Conservation (phyloP, 1,140 invertebrate genomes). For the Forficula auricularia region DNA sequence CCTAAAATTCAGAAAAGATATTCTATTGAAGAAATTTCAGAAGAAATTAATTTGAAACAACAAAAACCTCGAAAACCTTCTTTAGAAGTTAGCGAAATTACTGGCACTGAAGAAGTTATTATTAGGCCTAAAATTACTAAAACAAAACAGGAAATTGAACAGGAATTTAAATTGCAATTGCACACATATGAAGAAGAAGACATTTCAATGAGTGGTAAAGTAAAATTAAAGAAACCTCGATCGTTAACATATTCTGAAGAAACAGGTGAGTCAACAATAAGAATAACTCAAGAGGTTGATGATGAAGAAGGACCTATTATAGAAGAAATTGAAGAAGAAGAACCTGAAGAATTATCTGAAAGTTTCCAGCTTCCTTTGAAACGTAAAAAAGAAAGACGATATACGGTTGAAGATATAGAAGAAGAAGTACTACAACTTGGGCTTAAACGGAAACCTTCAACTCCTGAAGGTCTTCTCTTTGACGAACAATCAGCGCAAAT, state of each 20-base stretch:
- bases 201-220: slow-evolving; percentile 64
- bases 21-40: slow-evolving; percentile 12
- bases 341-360: slow-evolving; percentile 27
- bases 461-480: slow-evolving; percentile 27
- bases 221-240: slow-evolving; percentile 52
- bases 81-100: slow-evolving; percentile 38
- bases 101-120: slow-evolving; percentile 52
- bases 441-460: slow-evolving; percentile 23
- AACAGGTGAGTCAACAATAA: slow-evolving; percentile 48
- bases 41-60: slow-evolving; percentile 39
- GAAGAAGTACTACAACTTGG: slow-evolving; percentile 28
- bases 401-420: slow-evolving; percentile 26
- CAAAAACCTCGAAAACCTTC: slow-evolving; percentile 30
- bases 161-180: slow-evolving; percentile 67
- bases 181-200: slow-evolving; percentile 72
- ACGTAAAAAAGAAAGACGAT: slow-evolving; percentile 18
- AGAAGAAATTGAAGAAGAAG: slow-evolving; percentile 40
- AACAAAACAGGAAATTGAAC: slow-evolving; percentile 66
- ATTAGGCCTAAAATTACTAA: slow-evolving; percentile 50
- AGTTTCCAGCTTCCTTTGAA: slow-evolving; percentile 22
- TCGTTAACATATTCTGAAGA: slow-evolving; percentile 52
- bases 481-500: slow-evolving; percentile 39
- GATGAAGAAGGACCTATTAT: slow-evolving; percentile 41
- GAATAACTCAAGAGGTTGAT: slow-evolving; percentile 48
- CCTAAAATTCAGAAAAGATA: slow-evolving; percentile 6